Evolutionary conservation across 2,113 vertebrate genomes (phyloP).

Genomic region (Rhinolophus ferrumequinum): DNA sequence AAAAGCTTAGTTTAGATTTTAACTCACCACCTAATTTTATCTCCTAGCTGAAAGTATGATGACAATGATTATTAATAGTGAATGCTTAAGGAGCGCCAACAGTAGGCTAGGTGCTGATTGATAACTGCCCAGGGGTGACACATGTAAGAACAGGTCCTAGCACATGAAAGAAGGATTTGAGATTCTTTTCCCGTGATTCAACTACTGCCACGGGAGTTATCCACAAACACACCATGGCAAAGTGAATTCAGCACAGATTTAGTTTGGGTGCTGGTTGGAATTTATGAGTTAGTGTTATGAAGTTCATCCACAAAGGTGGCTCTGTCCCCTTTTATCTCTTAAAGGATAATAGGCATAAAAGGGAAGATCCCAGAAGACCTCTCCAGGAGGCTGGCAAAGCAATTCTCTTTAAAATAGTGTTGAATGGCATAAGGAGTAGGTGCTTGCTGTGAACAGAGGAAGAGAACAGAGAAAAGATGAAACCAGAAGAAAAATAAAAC

Average conservation of each 20-base stretch:
- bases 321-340: not conserved
- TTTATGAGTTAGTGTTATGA: conserved; percentile 10
- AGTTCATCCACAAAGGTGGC: not conserved
- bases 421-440: not conserved
- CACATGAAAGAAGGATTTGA: not conserved
- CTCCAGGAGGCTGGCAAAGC: not conserved
- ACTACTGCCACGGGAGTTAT: not conserved
- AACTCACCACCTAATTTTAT: conserved; percentile 57
- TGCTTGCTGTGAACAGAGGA: not conserved
- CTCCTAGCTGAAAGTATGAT: not conserved
- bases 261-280: not conserved
- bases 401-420: conserved; percentile 2
- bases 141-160: conserved; percentile 22
- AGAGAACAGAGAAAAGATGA: not conserved
- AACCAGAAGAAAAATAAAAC: not conserved
- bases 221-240: not conserved
- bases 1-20: not conserved
- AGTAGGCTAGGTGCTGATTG: not conserved
- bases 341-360: not conserved
- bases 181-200: conserved; percentile 40
- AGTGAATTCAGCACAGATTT: not conserved
- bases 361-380: not conserved
- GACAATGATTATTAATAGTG: conserved; percentile 53
- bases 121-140: not conserved
- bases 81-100: not conserved